Evolutionary conservation across 2,797 vertebrate species (phyloP).

Genomic region (Etheostoma nigrum): DNA sequence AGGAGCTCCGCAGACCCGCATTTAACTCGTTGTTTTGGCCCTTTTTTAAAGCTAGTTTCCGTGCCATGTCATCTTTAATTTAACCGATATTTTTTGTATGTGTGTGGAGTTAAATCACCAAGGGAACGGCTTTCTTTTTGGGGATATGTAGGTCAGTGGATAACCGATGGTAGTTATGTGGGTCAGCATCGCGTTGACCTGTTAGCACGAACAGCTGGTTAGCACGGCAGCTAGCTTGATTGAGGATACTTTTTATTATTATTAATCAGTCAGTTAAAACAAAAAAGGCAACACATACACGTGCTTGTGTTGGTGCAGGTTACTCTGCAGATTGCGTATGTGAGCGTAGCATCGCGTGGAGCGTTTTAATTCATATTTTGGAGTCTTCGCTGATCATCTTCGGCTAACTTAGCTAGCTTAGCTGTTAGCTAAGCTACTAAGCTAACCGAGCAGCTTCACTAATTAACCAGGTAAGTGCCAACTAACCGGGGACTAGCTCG

Average conservation of each 20-base stretch:
- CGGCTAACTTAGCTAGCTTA: constrained; percentile 9
- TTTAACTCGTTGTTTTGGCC: constrained; percentile 1
- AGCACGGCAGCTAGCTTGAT: constrained; percentile 39
- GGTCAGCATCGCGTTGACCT: constrained; percentile 60
- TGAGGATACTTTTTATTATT: no score
- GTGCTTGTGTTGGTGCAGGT: rapidly evolving
- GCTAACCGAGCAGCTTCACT: constrained; percentile 5
- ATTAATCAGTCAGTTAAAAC: neutral
- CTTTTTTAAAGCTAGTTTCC: no score
- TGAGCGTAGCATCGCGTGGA: no score
- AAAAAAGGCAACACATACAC: neutral
- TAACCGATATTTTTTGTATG: neutral
- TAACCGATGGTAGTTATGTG: constrained; percentile 54
- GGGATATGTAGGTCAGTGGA: constrained; percentile 58
- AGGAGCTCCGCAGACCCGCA: constrained; percentile 35
- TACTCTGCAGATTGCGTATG: no score
- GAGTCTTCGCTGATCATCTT: neutral
- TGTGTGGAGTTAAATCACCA: rapidly evolving
- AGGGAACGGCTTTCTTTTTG: rapidly evolving
- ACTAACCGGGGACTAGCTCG: no score
- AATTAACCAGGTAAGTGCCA: constrained; percentile 30
- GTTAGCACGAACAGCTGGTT: constrained; percentile 69
- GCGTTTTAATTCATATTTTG: neutral
- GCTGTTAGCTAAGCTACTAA: no score
- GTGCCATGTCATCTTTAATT: neutral